Conservation (phyloP, 2,113 vertebrate species). For the Bubo blakistoni region DNA sequence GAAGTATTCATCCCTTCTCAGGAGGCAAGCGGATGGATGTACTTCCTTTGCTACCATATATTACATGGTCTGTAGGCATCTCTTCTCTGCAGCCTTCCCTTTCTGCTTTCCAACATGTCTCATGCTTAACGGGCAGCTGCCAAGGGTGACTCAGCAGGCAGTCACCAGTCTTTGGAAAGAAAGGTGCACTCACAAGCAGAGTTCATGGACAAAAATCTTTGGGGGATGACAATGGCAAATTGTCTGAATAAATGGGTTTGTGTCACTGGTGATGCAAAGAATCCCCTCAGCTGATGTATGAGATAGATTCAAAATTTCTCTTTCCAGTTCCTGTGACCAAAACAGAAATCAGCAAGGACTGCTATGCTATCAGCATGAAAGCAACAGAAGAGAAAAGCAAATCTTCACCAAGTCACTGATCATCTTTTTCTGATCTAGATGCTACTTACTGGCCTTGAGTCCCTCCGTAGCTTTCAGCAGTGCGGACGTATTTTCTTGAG, state of each 20-base stretch:
- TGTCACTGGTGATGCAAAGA: neutral
- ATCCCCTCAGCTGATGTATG: neutral
- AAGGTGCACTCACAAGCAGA: neutral
- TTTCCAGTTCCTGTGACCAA: neutral
- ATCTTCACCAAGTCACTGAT: neutral
- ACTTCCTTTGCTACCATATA: neutral
- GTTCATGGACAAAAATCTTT: neutral
- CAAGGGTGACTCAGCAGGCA: neutral
- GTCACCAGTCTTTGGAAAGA: neutral
- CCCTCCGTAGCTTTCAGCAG: neutral
- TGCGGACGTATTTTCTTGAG: neutral
- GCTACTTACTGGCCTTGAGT: neutral
- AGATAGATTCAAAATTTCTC: neutral
- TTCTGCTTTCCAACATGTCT: neutral
- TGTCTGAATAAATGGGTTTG: neutral
- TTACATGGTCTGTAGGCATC: neutral
- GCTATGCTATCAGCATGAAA: neutral
- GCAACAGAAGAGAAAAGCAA: neutral
- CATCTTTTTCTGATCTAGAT: neutral
- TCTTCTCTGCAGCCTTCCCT: neutral
- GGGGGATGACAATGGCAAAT: neutral
- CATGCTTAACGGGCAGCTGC: neutral
- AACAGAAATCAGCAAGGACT: neutral
- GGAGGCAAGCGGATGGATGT: rapidly evolving
- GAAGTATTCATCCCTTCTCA: neutral